phyloP scores from a whole-genome alignment of 2,888 invertebrate genomes.

The Syrphus vitripennis region DNA sequence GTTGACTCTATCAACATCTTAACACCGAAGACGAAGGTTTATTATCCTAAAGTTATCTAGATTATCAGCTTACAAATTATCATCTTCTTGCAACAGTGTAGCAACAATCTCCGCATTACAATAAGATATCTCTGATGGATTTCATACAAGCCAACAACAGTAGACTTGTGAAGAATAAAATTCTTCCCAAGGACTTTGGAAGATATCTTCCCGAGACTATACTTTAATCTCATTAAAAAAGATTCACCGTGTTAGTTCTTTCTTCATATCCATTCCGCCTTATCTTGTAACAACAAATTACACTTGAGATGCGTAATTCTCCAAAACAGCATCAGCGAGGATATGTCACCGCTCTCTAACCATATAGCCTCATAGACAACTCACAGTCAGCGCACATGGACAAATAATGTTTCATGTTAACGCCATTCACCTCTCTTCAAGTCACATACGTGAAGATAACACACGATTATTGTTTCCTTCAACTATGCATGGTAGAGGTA shows the following conservation, averaged over 20 bases:
- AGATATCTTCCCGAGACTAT: background rate
- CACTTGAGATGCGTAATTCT: slow-evolving; percentile 31
- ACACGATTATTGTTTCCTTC: slow-evolving; percentile 63
- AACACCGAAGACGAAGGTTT: too few species aligned
- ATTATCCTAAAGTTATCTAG: background rate
- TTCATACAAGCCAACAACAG: background rate
- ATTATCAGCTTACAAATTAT: background rate
- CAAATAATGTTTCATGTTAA: slow-evolving; percentile 60
- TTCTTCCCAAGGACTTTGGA: background rate
- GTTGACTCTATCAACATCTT: too few species aligned
- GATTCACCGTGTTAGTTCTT: slow-evolving; percentile 1
- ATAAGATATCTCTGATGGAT: background rate
- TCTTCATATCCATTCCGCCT: background rate
- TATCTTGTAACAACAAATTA: slow-evolving; percentile 35
- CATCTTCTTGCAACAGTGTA: background rate
- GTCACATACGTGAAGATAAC: slow-evolving; percentile 37
- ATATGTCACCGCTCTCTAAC: slow-evolving; percentile 34
- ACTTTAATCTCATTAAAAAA: slow-evolving; percentile 29
- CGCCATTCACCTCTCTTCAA: slow-evolving; percentile 61
- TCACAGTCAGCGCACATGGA: slow-evolving; percentile 20
- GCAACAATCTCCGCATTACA: background rate
- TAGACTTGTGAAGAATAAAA: background rate
- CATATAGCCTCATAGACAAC: slow-evolving; percentile 35
- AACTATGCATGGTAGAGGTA: background rate
- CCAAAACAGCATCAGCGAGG: slow-evolving; percentile 23